phyloP scores from a whole-genome alignment of 92 coral and sea anemone species.

The Porites divaricata region DNA sequence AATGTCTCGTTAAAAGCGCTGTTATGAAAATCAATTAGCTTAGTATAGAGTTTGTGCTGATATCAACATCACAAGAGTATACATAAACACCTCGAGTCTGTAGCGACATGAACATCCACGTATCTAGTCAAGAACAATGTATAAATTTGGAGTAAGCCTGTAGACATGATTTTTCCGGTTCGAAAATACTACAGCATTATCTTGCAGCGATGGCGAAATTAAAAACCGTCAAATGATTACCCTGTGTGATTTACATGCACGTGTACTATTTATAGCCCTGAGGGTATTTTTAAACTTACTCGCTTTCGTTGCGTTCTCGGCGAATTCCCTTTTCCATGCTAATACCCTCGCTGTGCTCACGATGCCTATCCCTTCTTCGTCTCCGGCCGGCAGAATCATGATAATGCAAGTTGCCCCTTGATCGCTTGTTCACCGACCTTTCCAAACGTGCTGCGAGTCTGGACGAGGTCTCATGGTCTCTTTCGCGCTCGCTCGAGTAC shows the following conservation, averaged over 20 bases:
- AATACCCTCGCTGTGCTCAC: conserved; percentile 31
- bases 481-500: conserved; percentile 76
- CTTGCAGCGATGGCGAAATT: background rate
- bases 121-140: background rate
- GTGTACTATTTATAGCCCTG: too few species aligned
- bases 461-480: conserved; percentile 83
- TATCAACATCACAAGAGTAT: background rate
- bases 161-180: too few species aligned
- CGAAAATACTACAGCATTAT: too few species aligned
- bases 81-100: background rate
- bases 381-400: conserved; percentile 66
- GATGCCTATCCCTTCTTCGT: conserved; percentile 47
- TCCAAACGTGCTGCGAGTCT: conserved; percentile 95
- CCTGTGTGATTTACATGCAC: too few species aligned
- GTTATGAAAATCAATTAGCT: background rate
- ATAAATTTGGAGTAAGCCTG: background rate
- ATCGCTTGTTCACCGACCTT: conserved; percentile 93
- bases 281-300: conserved; percentile 2
- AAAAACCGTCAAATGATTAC: background rate
- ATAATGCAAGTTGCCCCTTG: conserved; percentile 73
- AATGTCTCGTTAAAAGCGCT: background rate
- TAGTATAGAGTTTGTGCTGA: background rate
- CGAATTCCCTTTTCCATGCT: conserved; percentile 51
- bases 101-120: background rate
- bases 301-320: conserved; percentile 26